Percentiles rank a stretch among this genome's conserved stretches.
phyloP scores from a whole-genome alignment of 2,797 vertebrate species.

The Mastacembelus armatus region DNA sequence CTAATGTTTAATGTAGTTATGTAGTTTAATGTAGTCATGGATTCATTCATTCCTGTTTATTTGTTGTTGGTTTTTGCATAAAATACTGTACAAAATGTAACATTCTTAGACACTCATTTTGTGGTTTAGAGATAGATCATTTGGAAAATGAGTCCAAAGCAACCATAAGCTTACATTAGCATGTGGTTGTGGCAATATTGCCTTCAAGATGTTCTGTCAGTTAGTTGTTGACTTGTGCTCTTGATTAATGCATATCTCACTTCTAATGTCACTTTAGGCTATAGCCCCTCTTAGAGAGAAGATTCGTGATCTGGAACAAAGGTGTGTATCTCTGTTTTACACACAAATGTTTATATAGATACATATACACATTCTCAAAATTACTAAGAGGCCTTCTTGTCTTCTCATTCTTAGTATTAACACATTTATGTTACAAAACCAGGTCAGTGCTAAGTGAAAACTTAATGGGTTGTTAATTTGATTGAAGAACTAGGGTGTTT shows the following conservation, averaged over 20 bases:
- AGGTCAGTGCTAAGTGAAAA: no score
- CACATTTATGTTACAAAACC: no score
- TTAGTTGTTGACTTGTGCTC: constrained; percentile 8
- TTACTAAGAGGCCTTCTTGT: background rate
- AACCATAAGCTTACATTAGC: background rate
- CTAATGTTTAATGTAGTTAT: no score
- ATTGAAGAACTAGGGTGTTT: no score
- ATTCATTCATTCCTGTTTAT: no score
- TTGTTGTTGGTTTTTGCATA: no score
- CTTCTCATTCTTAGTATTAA: background rate
- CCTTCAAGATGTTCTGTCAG: background rate
- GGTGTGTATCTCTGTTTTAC: constrained; percentile 80
- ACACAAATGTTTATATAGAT: no score
- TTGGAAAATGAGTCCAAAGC: background rate
- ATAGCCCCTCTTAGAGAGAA: constrained; percentile 95
- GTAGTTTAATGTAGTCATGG: no score
- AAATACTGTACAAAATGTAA: no score
- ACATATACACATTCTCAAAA: background rate
- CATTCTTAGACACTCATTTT: no score
- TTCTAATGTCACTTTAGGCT: constrained; percentile 81
- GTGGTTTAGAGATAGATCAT: no score
- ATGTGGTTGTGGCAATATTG: background rate
- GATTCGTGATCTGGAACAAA: constrained; percentile 96
- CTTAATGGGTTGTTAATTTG: no score
- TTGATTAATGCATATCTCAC: background rate